Percentiles rank a stretch among this genome's conserved stretches.
Evolutionary conservation across 1,140 invertebrate genomes (phyloP).

Genomic region (silkworm (Bombyx mori)): ASM3026992v2 NC_085128.1:4425001-4425500

Average conservation of each 20-base stretch:
- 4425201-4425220: conserved; percentile 86
- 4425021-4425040: too few species aligned
- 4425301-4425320: conserved; percentile 86
- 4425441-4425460: conserved; percentile 85
- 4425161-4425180: conserved; percentile 20
- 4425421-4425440: conserved; percentile 87
- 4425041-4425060: too few species aligned
- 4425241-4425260: conserved; percentile 79
- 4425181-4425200: conserved; percentile 61
- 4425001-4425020: too few species aligned
- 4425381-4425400: conserved; percentile 67
- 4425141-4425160: conserved; percentile 15
- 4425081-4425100: conserved; percentile 15
- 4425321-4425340: conserved; percentile 73
- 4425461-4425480: conserved; percentile 78
- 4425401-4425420: conserved; percentile 75
- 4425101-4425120: conserved; percentile 29
- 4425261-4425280: conserved; percentile 83
- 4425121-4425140: conserved; percentile 9
- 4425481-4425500: conserved; percentile 85
- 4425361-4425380: background rate
- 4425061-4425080: too few species aligned
- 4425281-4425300: conserved; percentile 88
- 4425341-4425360: background rate
- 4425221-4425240: conserved; percentile 86